Evolutionary conservation across 2,113 vertebrate species (phyloP).

Genomic region (Cercocebus atys): DNA sequence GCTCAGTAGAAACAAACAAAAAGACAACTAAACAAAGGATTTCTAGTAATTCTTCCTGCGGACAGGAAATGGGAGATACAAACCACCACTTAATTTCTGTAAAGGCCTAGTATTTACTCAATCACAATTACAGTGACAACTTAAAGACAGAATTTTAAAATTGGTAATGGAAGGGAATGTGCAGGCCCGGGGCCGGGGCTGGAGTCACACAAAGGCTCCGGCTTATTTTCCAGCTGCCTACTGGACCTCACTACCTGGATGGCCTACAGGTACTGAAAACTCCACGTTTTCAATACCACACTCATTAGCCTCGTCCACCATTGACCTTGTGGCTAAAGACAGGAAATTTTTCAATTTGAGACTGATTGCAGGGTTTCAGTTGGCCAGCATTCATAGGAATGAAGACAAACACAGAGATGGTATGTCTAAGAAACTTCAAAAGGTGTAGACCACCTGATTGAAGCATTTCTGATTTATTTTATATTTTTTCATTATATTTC

Average conservation of each 20-base stretch:
- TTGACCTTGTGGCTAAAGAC: background rate
- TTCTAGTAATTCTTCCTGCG: background rate
- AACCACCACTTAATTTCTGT: background rate
- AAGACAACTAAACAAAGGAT: background rate
- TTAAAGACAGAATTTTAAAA: background rate
- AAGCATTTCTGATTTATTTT: constrained; percentile 66
- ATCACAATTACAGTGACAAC: background rate
- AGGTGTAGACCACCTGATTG: constrained; percentile 89
- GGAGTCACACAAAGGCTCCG: background rate
- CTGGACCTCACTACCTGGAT: background rate
- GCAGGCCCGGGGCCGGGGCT: too few species aligned
- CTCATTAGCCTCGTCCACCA: background rate
- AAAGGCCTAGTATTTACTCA: background rate
- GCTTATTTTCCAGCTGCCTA: background rate
- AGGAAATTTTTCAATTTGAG: background rate
- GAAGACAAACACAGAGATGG: constrained; percentile 89
- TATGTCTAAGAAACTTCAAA: constrained; percentile 88
- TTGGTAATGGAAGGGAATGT: background rate
- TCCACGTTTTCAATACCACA: background rate
- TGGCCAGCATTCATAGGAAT: constrained; percentile 77
- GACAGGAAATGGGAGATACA: background rate
- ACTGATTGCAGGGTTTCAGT: too few species aligned
- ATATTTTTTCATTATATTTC: constrained; percentile 76
- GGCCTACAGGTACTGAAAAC: background rate
- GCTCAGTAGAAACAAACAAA: background rate